These are phyloP conservation scores for Gephyroberyx darwinii DNA, from an alignment of 2,797 vertebrate genomes.

Conservation along the genomic window DNA sequence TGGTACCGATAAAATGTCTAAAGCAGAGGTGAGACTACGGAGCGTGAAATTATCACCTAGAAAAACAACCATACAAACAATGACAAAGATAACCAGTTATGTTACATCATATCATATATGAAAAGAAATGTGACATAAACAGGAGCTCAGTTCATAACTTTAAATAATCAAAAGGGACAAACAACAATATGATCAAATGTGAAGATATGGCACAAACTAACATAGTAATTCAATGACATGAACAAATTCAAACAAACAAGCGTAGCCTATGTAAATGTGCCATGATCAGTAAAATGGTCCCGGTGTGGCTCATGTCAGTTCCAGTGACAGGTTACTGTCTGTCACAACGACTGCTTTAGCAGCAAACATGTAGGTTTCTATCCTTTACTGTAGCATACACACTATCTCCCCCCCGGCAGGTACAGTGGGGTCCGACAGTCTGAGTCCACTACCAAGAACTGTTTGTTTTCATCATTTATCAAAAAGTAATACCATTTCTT, in stretches of 20 bases:
- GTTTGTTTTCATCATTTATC: too few relatives aligned
- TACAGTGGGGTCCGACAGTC: too few relatives aligned
- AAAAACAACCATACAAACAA: constrained; percentile 8
- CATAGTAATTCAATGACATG: constrained; percentile 1
- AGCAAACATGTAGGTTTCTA: background rate
- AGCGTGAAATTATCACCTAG: constrained; percentile 8
- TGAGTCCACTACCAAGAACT: too few relatives aligned
- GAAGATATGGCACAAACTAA: constrained; percentile 33
- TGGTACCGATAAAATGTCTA: background rate
- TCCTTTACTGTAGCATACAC: constrained; percentile 31
- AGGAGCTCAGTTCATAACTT: background rate
- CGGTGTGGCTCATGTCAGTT: constrained; percentile 31
- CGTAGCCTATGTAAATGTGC: background rate
- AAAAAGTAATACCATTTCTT: too few relatives aligned
- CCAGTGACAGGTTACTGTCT: background rate
- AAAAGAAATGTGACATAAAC: background rate
- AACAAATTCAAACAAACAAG: background rate
- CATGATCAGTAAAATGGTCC: constrained; percentile 19
- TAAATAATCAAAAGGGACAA: background rate
- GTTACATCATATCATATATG: too few relatives aligned
- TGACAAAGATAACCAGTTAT: background rate
- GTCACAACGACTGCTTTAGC: constrained; percentile 5
- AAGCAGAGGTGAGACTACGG: background rate
- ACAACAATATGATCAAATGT: background rate
- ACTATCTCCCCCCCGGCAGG: constrained; percentile 22